Evolutionary conservation across 2,888 invertebrate species (phyloP).

Genomic region (Drosophila melanosoma): DNA sequence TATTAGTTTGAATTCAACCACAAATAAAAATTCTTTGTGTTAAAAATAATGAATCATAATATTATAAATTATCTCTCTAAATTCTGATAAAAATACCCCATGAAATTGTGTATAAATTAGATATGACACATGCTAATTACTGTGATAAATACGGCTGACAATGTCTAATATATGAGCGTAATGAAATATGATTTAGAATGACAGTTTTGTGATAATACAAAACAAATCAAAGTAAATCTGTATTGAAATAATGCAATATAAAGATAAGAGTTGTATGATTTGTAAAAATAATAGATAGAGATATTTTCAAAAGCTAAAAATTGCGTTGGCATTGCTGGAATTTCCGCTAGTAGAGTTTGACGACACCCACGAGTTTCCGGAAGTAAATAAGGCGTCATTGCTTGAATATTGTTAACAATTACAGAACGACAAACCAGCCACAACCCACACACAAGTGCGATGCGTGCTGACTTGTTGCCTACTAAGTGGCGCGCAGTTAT

Average conservation of each 20-base stretch:
- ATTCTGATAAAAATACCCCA: neutral
- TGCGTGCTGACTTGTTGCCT: constrained; percentile 53
- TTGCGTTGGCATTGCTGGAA: constrained; percentile 9
- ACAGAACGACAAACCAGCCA: constrained; percentile 3
- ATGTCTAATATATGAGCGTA: constrained; percentile 6
- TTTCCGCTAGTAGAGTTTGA: constrained; percentile 15
- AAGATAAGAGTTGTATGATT: neutral
- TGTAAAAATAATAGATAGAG: constrained; percentile 1
- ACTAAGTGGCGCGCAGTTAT: constrained; percentile 50
- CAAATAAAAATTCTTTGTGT: neutral
- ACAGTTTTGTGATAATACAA: constrained; percentile 7
- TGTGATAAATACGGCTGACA: constrained; percentile 25
- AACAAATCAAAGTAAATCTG: neutral
- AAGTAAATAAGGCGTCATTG: constrained; percentile 52
- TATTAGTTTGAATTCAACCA: neutral
- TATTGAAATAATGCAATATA: neutral
- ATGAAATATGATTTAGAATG: constrained; percentile 24
- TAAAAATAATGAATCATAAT: neutral
- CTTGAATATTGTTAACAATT: constrained; percentile 49
- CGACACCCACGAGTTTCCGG: constrained; percentile 49
- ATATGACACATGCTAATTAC: constrained; percentile 26
- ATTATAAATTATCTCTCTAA: neutral
- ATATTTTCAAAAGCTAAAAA: neutral
- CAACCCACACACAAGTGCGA: neutral
- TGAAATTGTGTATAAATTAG: neutral